phyloP scores from a whole-genome alignment of 2,113 vertebrate species.

The Azemiops feae region DNA sequence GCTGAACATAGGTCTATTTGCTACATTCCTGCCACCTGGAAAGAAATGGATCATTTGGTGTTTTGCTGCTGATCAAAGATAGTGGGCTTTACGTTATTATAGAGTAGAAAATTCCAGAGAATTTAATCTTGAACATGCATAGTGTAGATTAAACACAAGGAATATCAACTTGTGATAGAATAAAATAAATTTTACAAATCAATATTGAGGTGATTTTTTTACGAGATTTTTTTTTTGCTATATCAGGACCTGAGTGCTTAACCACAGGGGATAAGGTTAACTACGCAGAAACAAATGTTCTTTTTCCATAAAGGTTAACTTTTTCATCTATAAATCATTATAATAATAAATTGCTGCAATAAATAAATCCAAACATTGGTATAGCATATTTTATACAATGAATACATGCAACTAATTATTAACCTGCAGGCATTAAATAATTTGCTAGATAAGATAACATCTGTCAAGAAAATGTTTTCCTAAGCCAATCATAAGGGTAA shows the following conservation, averaged over 20 bases:
- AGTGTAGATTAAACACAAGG: neutral
- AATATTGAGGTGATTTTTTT: neutral
- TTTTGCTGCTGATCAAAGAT: neutral
- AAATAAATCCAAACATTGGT: neutral
- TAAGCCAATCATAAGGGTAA: neutral
- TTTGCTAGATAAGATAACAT: neutral
- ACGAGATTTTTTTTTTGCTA: neutral
- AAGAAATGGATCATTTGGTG: neutral
- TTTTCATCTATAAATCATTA: neutral
- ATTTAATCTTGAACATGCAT: neutral
- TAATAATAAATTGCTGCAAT: neutral
- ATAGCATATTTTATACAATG: neutral
- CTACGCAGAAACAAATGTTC: neutral
- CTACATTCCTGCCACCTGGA: neutral
- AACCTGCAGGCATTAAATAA: neutral
- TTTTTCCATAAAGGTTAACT: neutral
- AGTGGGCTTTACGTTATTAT: neutral
- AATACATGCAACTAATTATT: neutral
- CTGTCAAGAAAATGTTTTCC: neutral
- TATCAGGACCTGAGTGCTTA: neutral
- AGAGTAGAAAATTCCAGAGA: neutral
- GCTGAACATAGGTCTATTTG: neutral
- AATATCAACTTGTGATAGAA: neutral
- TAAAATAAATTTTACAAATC: neutral
- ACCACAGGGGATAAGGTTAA: neutral